Evolutionary conservation across 2,113 vertebrate species (phyloP).

Genomic region (Aix galericulata): DNA sequence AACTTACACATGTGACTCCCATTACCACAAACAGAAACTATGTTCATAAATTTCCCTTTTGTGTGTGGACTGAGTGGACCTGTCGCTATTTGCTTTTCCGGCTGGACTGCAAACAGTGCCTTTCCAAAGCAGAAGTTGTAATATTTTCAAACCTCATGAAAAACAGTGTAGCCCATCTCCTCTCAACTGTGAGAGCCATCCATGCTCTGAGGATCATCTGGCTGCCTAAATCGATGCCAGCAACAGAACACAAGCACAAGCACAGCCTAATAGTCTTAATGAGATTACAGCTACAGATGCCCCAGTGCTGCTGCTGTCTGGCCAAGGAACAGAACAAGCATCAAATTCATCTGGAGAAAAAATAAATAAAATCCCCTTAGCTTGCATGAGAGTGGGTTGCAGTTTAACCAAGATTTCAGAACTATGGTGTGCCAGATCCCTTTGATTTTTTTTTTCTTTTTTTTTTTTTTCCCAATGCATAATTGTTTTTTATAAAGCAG

Average conservation of each 20-base stretch:
- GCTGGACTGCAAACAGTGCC: neutral
- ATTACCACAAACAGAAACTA: neutral
- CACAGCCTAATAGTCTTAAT: neutral
- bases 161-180: neutral
- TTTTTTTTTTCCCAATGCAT: neutral
- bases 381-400: neutral
- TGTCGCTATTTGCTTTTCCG: neutral
- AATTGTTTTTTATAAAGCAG: neutral
- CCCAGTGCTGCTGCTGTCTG: neutral
- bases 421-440: neutral
- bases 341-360: neutral
- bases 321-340: neutral
- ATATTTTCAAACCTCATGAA: neutral
- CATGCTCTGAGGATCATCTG: neutral
- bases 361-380: neutral
- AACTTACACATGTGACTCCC: slow-evolving; percentile 23
- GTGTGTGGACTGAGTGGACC: neutral
- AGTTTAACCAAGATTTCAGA: neutral
- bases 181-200: neutral
- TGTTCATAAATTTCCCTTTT: slow-evolving; percentile 10
- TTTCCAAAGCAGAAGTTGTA: neutral
- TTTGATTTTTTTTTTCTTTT: neutral
- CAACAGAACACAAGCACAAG: neutral
- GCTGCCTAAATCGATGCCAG: neutral
- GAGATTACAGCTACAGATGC: slow-evolving; percentile 34